Evolutionary conservation across 2,797 vertebrate genomes (phyloP), one percentile per base, ranked within the genome.

Genomic region (Jordanella pulchra): DNA sequence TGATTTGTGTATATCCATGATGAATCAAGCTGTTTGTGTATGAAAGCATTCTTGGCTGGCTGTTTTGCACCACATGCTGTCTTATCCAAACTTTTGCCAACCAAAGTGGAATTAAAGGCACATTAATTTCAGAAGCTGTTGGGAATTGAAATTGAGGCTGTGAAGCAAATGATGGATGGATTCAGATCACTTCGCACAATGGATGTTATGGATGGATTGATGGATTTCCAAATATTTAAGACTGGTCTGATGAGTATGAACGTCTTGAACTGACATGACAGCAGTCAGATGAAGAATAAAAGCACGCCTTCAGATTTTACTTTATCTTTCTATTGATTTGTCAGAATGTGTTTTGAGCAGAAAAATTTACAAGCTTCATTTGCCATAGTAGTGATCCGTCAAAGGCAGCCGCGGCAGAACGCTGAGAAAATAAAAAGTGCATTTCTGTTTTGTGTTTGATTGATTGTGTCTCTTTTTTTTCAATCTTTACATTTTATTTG

Each of bases 281-380:
- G 56, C 1, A 27, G 66, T 63, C 69, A 50, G 73, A 72, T 48
- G 51, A 74, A 1, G 4, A 60, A 64, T 72, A 63, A 76, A 85
- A 73, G 50, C 7, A 35, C 39, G 65, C 71, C 69, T 74, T 18
- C n/a, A 63, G 17, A 63, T 71, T 61, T 65, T 54, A 10, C 64
- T 73, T 65, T n/a, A 4, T 72, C 69, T 53, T 73, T 84, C 79
- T 75, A 88, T 87, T 78, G 85, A 87, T 71, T 82, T 76, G 72
- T 86, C 86, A 78, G 63, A 72, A 69, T 27, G 35, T 71, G 70
- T 45, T 69, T 54, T 42, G 54, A 75, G 70, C 72, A 65, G 67
- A 73, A 78, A 86, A 83, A 91, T 89, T 84, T 89, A 87, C 69
- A 68, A 72, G 67, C 75, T 80, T 72, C 79, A 84, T 89, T 87